Percentiles rank a stretch among this genome's conserved stretches.
Evolutionary conservation across 2,113 vertebrate species (phyloP).

Genomic region (Macroglossus sobrinus): DNA sequence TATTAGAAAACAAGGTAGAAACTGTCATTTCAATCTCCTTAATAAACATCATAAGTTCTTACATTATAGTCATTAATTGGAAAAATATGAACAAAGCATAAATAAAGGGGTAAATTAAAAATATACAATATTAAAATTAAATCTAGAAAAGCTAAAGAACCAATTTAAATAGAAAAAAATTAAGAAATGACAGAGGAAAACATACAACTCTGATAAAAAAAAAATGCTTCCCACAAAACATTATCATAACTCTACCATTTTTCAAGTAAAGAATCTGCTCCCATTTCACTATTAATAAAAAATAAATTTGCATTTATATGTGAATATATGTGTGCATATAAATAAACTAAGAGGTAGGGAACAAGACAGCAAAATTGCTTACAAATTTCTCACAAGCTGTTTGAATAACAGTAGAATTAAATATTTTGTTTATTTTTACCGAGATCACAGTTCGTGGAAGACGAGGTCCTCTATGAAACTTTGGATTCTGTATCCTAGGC

Average conservation of each 20-base stretch:
- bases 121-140: constrained; percentile 9
- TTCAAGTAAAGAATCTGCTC: not conserved
- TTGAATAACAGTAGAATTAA: not conserved
- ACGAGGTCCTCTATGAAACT: constrained; percentile 88
- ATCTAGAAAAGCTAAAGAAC: not conserved
- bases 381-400: not conserved
- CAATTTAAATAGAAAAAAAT: not conserved
- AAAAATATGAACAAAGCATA: constrained; percentile 23
- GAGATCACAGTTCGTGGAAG: constrained; percentile 86
- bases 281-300: not conserved
- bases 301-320: not conserved
- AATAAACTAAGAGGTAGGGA: not conserved
- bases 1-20: constrained; percentile 32
- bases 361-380: not conserved
- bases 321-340: not conserved
- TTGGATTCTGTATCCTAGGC: constrained; percentile 83
- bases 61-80: not conserved
- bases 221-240: not conserved
- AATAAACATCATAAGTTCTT: constrained; percentile 11
- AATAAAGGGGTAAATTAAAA: not conserved
- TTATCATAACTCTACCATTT: not conserved
- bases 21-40: not conserved
- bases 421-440: constrained; percentile 74
- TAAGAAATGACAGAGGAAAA: not conserved
- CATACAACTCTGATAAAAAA: not conserved